These are phyloP conservation scores for Cariama cristata DNA, from an alignment of 2,113 vertebrate genomes.

Conservation along the genomic window DNA sequence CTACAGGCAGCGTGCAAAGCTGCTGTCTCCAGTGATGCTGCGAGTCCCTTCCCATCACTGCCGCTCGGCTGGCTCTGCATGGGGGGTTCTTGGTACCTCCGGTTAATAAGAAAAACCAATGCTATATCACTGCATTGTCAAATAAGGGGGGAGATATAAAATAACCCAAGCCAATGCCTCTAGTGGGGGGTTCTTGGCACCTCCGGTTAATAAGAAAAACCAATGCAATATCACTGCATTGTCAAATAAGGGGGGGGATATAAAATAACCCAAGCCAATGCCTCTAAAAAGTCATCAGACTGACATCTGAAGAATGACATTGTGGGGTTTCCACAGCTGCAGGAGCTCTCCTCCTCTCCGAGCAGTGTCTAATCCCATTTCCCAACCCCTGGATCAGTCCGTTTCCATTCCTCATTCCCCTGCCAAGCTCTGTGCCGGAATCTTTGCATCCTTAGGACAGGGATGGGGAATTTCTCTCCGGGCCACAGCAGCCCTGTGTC, in stretches of 20 bases:
- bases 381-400: not conserved
- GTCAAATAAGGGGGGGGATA: not conserved
- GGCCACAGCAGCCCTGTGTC: accelerated
- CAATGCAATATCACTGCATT: accelerated
- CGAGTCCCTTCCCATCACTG: not conserved
- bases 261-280: not conserved
- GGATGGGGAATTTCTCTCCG: not conserved
- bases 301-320: not conserved
- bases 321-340: accelerated
- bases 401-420: not conserved
- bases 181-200: not conserved
- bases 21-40: not conserved
- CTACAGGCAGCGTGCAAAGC: not conserved
- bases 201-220: not conserved
- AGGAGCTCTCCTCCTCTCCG: too few relatives aligned
- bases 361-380: accelerated
- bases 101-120: too few relatives aligned
- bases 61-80: not conserved
- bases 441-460: not conserved
- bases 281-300: not conserved
- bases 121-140: accelerated
- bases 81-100: not conserved
- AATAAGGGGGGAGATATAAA: not conserved
- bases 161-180: not conserved
- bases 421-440: not conserved